These are phyloP conservation scores for Riparia riparia DNA, from an alignment of 2,113 vertebrate genomes.

Conservation along the genomic window DNA sequence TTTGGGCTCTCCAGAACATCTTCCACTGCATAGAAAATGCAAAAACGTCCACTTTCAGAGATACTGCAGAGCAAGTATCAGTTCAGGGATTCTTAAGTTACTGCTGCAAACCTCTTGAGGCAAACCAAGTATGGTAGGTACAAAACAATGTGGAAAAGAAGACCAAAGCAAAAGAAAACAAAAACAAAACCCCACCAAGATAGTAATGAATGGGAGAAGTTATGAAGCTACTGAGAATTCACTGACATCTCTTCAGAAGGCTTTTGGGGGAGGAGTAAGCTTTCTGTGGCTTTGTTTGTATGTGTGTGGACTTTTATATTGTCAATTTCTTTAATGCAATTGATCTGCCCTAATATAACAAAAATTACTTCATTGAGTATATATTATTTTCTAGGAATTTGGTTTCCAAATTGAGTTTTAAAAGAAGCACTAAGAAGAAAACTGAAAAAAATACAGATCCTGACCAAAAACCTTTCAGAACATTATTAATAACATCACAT, in stretches of 20 bases:
- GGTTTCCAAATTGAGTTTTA: not conserved
- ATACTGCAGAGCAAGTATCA: not conserved
- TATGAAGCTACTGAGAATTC: not conserved
- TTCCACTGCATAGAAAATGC: not conserved
- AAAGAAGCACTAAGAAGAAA: not conserved
- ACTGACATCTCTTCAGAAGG: not conserved
- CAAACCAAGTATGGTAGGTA: not conserved
- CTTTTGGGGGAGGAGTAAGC: not conserved
- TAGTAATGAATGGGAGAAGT: not conserved
- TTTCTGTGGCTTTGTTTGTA: not conserved
- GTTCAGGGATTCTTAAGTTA: not conserved
- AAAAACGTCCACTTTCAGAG: not conserved
- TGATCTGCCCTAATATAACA: not conserved
- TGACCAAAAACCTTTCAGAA: not conserved
- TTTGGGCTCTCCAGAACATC: not conserved
- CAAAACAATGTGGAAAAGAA: not conserved
- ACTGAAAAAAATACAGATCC: not conserved
- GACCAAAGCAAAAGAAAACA: not conserved
- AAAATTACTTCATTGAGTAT: not conserved
- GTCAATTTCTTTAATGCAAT: not conserved
- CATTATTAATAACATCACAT: not conserved
- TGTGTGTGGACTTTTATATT: accelerated
- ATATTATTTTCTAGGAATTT: not conserved
- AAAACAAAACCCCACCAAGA: not conserved
- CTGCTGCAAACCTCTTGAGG: not conserved